Conservation (phyloP, 2,888 invertebrate species). For the Hetaerina titia region DNA sequence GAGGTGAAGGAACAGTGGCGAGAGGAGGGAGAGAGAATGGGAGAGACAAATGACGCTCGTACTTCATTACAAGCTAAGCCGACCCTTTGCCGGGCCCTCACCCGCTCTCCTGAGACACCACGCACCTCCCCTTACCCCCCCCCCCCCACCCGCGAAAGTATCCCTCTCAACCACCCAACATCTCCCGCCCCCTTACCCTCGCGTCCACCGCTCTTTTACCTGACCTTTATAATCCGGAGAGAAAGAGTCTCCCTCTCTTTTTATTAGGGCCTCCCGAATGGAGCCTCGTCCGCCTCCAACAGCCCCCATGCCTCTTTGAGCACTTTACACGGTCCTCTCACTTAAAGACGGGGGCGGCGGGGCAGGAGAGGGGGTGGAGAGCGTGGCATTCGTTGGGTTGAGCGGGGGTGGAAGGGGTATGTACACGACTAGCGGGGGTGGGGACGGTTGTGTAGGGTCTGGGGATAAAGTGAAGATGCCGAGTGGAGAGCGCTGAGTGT, state of each 20-base stretch:
- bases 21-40: background rate
- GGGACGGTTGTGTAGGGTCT: background rate
- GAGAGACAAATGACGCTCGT: slow-evolving; percentile 54
- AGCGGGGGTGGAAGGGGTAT: background rate
- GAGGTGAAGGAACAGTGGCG: background rate
- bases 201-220: background rate
- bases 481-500: background rate
- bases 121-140: background rate
- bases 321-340: slow-evolving; percentile 58
- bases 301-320: background rate
- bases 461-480: background rate
- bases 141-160: background rate
- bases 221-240: slow-evolving; percentile 48
- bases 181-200: background rate
- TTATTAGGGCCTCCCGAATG: slow-evolving; percentile 56
- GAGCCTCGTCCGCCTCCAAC: background rate
- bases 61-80: slow-evolving; percentile 51
- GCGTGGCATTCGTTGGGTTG: slow-evolving; percentile 6
- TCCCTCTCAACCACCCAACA: slow-evolving; percentile 5
- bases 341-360: background rate
- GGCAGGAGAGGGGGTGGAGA: background rate
- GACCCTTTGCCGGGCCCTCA: slow-evolving; percentile 1
- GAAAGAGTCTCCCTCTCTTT: slow-evolving; percentile 39
- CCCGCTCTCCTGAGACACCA: background rate
- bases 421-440: background rate